Conservation (phyloP, 2,113 vertebrate species). For the Pelusios castaneus region DNA sequence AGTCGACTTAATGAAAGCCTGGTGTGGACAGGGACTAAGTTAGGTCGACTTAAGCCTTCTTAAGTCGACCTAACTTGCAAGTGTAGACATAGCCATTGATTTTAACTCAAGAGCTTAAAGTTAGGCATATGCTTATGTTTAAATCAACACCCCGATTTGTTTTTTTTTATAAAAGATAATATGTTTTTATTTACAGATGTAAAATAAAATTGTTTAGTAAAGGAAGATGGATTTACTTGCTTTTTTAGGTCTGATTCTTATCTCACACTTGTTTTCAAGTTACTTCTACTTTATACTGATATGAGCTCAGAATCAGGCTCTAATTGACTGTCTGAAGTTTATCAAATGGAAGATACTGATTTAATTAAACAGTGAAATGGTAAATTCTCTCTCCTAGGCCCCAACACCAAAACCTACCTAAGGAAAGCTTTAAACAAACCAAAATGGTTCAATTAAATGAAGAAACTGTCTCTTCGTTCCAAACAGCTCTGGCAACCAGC, state of each 20-base stretch:
- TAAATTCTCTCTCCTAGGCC: neutral
- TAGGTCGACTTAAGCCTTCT: too few species aligned
- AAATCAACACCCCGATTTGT: too few species aligned
- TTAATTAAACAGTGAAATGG: constrained; percentile 33
- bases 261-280: neutral
- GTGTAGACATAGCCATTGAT: too few species aligned
- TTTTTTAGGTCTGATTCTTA: neutral
- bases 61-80: too few species aligned
- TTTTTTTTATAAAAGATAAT: neutral
- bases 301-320: constrained; percentile 30
- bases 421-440: neutral
- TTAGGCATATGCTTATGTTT: neutral
- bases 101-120: neutral
- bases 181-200: neutral
- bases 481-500: neutral
- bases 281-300: constrained; percentile 52
- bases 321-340: constrained; percentile 48
- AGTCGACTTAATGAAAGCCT: too few species aligned
- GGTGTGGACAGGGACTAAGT: too few species aligned
- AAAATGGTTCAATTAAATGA: neutral
- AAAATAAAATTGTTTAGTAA: constrained; percentile 1
- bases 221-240: neutral
- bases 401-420: neutral
- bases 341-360: constrained; percentile 59
- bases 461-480: neutral